Base-by-base conservation (phyloP, 2,888 invertebrate genomes). In the Agapetus fuscipes region DNA sequence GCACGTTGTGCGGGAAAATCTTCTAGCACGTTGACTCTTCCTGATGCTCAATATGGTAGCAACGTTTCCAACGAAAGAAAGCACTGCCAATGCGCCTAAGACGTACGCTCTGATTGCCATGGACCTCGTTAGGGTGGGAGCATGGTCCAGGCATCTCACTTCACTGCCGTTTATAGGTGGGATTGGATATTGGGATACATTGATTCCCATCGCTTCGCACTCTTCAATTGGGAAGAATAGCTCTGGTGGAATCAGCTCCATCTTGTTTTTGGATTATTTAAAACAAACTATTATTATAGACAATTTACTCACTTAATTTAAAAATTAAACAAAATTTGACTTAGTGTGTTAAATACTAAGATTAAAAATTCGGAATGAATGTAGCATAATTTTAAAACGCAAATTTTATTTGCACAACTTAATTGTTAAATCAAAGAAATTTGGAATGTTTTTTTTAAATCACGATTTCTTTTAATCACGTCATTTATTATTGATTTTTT, bases 31-130 rank as follows among this genome's bases (percentile, higher is more conserved):
- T 48, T 77, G 74, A 3, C 79, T 78, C 52, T 72, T 72, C 48
- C 72, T 73, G 54, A 87, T 83, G 52, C 84, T 85, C 59, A 80
- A 73, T 51, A 88, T 78, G 1, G 87, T 87, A 3, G 82, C 78
- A 15, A 78, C 60, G 58, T 88, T 88, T 12, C 82, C 86, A 32
- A 83, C 57, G 15, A 87, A 64, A 0, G 86, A 85, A 40, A 85
- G 59, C 2, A 80, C 52, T 1, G 84, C 83, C 74, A 88, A 78
- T 6, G 76, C 66, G 0, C 73, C 67, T 9, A 86, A 62, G 1
- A 87, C 71, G 43, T 79, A 72, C 0, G 77, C 80, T 53, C 79
- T 77, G 12, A 81, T 66, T 45, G 80, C 57, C 0, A 78, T 74
- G 10, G 73, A 71, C 34, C 67, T 69, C 4, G 78, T 80, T 17